phyloP scores from a whole-genome alignment of 2,797 vertebrate species.

The Florisuga fusca region DNA sequence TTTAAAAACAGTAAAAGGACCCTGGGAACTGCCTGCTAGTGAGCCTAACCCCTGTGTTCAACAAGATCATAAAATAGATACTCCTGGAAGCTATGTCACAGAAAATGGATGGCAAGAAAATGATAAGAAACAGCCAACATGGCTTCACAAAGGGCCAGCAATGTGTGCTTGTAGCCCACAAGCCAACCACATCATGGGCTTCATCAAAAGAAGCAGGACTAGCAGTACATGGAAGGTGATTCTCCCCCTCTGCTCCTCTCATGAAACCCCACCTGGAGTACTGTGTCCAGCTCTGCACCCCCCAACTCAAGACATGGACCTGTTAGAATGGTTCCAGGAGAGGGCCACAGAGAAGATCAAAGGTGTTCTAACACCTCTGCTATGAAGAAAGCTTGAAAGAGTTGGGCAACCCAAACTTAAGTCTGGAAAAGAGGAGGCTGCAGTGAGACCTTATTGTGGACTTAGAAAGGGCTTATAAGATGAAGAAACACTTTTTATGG shows the following conservation, averaged over 20 bases:
- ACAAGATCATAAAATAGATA: neutral
- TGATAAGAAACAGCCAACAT: neutral
- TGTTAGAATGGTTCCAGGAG: neutral
- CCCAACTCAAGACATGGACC: neutral
- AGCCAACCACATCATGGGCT: neutral
- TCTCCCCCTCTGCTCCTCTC: neutral
- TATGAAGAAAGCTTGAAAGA: neutral
- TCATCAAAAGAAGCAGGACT: neutral
- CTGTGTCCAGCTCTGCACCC: neutral
- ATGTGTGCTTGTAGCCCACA: neutral
- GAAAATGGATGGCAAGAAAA: neutral
- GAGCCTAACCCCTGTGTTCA: accelerated
- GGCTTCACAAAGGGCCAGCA: neutral
- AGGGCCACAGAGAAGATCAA: too few relatives aligned
- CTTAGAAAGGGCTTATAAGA: neutral
- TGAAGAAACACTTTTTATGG: neutral
- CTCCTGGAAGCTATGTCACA: neutral
- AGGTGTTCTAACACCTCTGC: neutral
- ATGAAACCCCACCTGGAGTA: too few relatives aligned
- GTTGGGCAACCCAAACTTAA: neutral
- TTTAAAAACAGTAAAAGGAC: neutral
- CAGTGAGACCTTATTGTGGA: neutral
- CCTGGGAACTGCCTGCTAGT: neutral
- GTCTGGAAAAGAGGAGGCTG: neutral
- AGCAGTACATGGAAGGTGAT: neutral